Conservation (phyloP, 2,888 invertebrate species). For the Nudaria mundana region DNA sequence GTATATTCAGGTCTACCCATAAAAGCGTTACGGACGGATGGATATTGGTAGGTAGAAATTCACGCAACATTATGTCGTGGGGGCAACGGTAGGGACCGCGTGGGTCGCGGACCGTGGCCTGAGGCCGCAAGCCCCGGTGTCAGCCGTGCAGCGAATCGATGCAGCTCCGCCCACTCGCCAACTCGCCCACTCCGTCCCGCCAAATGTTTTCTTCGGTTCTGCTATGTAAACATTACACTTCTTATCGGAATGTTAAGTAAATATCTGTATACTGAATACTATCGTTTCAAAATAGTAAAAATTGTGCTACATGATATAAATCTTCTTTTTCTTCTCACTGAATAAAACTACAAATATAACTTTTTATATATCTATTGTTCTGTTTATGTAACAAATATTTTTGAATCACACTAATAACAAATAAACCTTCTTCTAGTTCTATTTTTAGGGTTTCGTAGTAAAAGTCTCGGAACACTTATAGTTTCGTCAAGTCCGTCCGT, state of each 20-base stretch:
- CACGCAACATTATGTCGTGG: slow-evolving; percentile 73
- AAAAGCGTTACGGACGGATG: slow-evolving; percentile 51
- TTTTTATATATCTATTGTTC: too few species aligned
- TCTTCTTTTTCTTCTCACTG: too few species aligned
- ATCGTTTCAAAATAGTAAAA: too few species aligned
- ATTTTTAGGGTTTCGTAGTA: too few species aligned
- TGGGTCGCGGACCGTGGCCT: slow-evolving; percentile 29
- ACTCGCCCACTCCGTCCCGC: slow-evolving; percentile 34
- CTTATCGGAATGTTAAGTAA: slow-evolving; percentile 1
- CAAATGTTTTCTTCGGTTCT: slow-evolving; percentile 30
- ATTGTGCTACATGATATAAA: too few species aligned
- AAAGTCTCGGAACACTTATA: too few species aligned
- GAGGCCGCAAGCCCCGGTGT: slow-evolving; percentile 33
- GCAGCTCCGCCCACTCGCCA: slow-evolving; percentile 60
- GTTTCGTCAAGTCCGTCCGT: too few species aligned
- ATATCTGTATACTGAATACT: too few species aligned
- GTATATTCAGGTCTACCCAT: slow-evolving; percentile 51
- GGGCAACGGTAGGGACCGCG: slow-evolving; percentile 31
- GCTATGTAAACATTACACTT: slow-evolving; percentile 14
- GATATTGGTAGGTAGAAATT: slow-evolving; percentile 58
- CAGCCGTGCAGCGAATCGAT: slow-evolving; percentile 65
- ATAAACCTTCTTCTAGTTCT: too few species aligned
- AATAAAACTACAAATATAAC: too few species aligned
- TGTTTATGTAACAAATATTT: too few species aligned
- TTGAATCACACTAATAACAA: too few species aligned